Percentiles rank a stretch among this genome's conserved stretches.
Evolutionary conservation across 2,888 invertebrate genomes (phyloP).

Genomic region (Acleris laterana): DNA sequence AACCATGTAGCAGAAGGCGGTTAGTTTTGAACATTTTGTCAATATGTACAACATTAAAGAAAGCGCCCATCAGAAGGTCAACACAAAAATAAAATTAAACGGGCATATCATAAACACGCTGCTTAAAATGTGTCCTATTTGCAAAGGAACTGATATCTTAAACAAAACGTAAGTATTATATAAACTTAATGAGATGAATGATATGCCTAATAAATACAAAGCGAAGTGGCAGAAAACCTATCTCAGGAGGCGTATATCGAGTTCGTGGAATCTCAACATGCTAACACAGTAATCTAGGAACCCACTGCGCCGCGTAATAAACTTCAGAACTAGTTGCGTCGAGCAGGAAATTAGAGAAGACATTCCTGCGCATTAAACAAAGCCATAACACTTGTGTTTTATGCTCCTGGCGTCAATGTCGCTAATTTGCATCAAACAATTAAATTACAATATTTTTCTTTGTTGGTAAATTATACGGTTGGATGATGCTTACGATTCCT

Average conservation of each 20-base stretch:
- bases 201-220: no score
- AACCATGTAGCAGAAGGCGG: no score
- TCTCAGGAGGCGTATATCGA: slow-evolving; percentile 5
- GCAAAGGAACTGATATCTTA: no score
- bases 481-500: slow-evolving; percentile 15
- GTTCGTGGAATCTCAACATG: slow-evolving; percentile 30
- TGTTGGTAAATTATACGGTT: slow-evolving; percentile 22
- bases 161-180: no score
- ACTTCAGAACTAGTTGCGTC: slow-evolving; percentile 53
- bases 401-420: slow-evolving; percentile 50
- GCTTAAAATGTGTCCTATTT: no score
- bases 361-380: slow-evolving; percentile 69
- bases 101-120: no score
- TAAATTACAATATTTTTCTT: slow-evolving; percentile 35
- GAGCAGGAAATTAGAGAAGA: slow-evolving; percentile 66
- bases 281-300: slow-evolving; percentile 33
- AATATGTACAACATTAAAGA: no score
- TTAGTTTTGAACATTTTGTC: no score
- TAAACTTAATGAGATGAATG: no score
- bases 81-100: no score
- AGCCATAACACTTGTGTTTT: slow-evolving; percentile 66
- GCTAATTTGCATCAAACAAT: slow-evolving; percentile 37
- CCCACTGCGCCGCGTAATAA: slow-evolving; percentile 12
- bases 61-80: no score
- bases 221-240: slow-evolving; percentile 3